Conservation (phyloP, 2,113 vertebrate species). For the Reinhardtius hippoglossoides region DNA sequence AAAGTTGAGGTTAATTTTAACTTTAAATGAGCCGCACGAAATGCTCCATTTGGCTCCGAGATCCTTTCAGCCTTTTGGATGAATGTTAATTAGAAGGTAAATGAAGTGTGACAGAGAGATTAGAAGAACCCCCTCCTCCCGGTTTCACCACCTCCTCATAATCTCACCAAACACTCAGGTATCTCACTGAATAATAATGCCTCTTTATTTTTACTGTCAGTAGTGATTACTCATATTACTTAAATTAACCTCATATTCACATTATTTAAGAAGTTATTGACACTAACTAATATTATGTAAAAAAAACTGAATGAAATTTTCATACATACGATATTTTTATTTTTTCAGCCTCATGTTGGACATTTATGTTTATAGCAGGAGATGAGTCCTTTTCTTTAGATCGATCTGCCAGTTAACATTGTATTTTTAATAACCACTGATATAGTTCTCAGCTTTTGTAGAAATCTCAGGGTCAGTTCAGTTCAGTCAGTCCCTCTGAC, state of each 20-base stretch:
- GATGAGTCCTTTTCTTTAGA: too few relatives aligned
- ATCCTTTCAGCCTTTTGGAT: constrained; percentile 39
- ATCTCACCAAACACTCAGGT: not conserved
- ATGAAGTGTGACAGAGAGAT: constrained; percentile 48
- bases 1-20: not conserved
- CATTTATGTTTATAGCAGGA: too few relatives aligned
- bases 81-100: constrained; percentile 41
- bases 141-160: constrained; percentile 7
- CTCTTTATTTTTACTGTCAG: not conserved
- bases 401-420: too few relatives aligned
- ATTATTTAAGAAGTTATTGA: not conserved
- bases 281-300: not conserved
- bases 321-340: not conserved
- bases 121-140: constrained; percentile 26
- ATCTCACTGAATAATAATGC: constrained; percentile 12
- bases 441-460: too few relatives aligned
- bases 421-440: too few relatives aligned
- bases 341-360: not conserved
- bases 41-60: constrained; percentile 39
- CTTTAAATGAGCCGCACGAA: constrained; percentile 20
- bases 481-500: not conserved
- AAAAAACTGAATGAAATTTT: not conserved
- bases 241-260: not conserved
- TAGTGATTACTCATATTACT: not conserved
- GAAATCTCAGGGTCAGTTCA: not conserved